Evolutionary conservation across 1,140 invertebrate species (phyloP), one percentile per base, ranked within the genome.

Genomic region (Musca domestica): DNA sequence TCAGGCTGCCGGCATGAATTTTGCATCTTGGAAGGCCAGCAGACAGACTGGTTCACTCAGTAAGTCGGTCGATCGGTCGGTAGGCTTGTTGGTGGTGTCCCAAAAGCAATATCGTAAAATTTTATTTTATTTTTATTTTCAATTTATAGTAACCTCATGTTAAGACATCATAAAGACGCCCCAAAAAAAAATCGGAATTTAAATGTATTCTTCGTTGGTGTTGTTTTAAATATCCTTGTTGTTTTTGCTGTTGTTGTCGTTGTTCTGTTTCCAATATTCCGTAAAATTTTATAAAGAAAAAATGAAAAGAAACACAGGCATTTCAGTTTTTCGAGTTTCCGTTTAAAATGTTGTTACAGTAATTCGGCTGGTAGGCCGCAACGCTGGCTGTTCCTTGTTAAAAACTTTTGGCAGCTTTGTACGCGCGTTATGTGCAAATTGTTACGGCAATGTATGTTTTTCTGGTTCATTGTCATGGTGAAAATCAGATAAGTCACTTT

Each of bases 41-140:
- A 4, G 23, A 27, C 15, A n/a, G 23, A 7, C 27, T 56, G 27
- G 15, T 23, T n/a, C 27, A 6, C 19, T 58, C 27, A 30, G 23
- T 15, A n/a, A n/a, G 23, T 27, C 27, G n/a, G n/a, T n/a, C n/a
- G n/a, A n/a, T n/a, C 15, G n/a, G 23, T 15, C n/a, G 23, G 14
- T 15, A 3, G 25, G 15, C 25, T 34, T 34, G 25, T 56, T 27
- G 15, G 4, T 61, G 56, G 56, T 61, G 56, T 61, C 56, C 20
- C 14, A 61, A 61, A 61, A 61, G 56, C 27, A 61, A 61, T 61
- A 61, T 34, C 56, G 27, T 61, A 61, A 61, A 61, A 34, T 61
- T 61, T 61, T 61, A 56, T 56, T 56, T 56, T 56, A 61, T 61
- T 61, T 61, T 61, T 61, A 61, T 61, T 61, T 61, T 61, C 56